Evolutionary conservation across 2,888 invertebrate species (phyloP), one percentile per base, ranked within the genome.

Genomic region (Horisme vitalbata): DNA sequence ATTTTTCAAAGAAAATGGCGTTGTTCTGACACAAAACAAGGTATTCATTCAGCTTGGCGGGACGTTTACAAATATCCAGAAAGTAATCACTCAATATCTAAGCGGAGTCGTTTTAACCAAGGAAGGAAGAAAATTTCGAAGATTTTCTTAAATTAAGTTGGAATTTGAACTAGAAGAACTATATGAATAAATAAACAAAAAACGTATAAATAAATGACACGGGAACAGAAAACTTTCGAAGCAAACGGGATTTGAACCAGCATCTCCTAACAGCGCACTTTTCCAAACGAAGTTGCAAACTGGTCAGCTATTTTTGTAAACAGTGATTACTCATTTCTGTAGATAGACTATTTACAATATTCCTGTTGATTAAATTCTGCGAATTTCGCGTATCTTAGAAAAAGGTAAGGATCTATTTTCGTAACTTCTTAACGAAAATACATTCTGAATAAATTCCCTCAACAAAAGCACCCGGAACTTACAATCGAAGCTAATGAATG

Each of bases 401-500:
- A 27, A 20, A 7, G 1, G 9, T 0, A 5, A 7, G 5, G 10
- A 9, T 13, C 10, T 7, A 8, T 12, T 41, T 14, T 46, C 33
- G n/a, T 7, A 10, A 18, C 12, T 11, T 6, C 6, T n/a, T n/a
- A n/a, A 28, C 20, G 7, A 31, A 30, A 41, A 30, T 31, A n/a
- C 2, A 37, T 53, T 56, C 36, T 45, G 44, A 43, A 48, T 15
- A 32, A 56, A 64, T 56, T 52, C 32, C 60, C 52, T 55, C 46
- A 41, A 56, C 51, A 64, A 62, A 65, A 62, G 57, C 57, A 38
- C 51, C 46, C 51, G 32, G 47, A 63, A 59, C 65, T 64, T 63
- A 62, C 55, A 51, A 47, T 54, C 55, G 53, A 50, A 55, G 60
- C 68, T 72, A 75, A 79, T 76, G 68, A 75, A 74, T 72, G 69